These are phyloP conservation scores for Oreortyx pictus DNA, from an alignment of 2,797 vertebrate genomes.

Conservation along the genomic window DNA sequence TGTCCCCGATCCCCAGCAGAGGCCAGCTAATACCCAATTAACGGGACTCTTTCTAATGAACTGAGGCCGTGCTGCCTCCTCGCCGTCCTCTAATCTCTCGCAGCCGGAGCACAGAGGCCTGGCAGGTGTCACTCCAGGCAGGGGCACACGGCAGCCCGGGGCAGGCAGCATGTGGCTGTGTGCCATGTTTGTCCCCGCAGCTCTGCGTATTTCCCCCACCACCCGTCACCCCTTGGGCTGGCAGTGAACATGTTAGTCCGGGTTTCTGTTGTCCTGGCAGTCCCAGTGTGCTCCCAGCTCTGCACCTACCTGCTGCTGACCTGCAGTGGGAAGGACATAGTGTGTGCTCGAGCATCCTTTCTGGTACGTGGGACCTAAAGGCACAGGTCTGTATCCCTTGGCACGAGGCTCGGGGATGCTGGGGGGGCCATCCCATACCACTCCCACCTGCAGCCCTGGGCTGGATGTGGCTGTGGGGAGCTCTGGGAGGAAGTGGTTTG, in stretches of 20 bases:
- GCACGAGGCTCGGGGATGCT: not conserved
- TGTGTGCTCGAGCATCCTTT: not conserved
- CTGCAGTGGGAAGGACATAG: not conserved
- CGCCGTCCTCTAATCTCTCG: constrained; percentile 62
- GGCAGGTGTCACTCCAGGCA: constrained; percentile 57
- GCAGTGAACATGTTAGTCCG: not conserved
- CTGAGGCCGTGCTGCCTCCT: constrained; percentile 29
- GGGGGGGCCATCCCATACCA: not conserved
- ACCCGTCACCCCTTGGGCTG: not conserved
- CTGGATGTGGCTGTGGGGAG: not conserved
- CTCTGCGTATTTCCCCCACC: not conserved
- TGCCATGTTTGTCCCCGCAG: not conserved
- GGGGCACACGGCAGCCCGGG: constrained; percentile 6
- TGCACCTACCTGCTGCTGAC: not conserved
- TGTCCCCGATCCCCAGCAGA: constrained; percentile 68
- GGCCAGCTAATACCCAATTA: constrained; percentile 72
- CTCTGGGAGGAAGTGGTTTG: not conserved
- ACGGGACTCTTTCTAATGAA: constrained; percentile 67
- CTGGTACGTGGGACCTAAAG: not conserved
- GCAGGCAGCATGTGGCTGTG: not conserved
- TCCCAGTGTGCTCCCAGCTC: not conserved
- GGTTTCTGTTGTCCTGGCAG: not conserved
- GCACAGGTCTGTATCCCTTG: not conserved
- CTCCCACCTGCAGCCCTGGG: not conserved
- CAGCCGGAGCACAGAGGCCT: constrained; percentile 11